These are phyloP conservation scores for Paramuricea clavata DNA, from an alignment of 92 coral and sea anemone species.

Conservation along the genomic window DNA sequence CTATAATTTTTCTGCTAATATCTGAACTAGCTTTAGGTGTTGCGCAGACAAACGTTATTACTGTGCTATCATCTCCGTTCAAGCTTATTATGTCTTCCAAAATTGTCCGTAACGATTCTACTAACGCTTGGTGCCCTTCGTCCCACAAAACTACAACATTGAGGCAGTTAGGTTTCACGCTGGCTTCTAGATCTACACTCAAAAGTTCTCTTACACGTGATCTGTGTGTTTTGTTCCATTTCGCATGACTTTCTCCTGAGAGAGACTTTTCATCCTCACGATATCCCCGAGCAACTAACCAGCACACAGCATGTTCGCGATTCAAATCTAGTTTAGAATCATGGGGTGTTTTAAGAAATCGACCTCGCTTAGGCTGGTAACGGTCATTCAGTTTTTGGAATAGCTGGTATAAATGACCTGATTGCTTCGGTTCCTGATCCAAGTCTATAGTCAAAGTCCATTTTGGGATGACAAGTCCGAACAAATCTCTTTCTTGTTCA, in stretches of 20 bases:
- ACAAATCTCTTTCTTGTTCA: conserved; percentile 60
- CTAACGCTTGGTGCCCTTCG: conserved; percentile 71
- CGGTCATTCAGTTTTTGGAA: conserved; percentile 70
- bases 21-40: conserved; percentile 33
- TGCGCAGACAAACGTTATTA: conserved; percentile 69
- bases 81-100: conserved; percentile 48
- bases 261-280: conserved; percentile 69
- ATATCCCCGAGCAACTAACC: conserved; percentile 84
- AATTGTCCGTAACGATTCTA: conserved; percentile 68
- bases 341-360: conserved; percentile 70
- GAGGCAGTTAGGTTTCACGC: conserved; percentile 74
- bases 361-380: conserved; percentile 77
- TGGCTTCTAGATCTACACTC: conserved; percentile 59
- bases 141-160: conserved; percentile 71
- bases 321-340: conserved; percentile 74
- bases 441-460: conserved; percentile 82
- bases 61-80: not conserved
- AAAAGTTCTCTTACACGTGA: conserved; percentile 44
- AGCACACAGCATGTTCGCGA: conserved; percentile 80
- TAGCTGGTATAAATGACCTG: conserved; percentile 63
- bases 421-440: conserved; percentile 72
- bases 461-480: conserved; percentile 79
- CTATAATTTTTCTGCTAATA: conserved; percentile 44
- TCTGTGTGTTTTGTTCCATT: conserved; percentile 74
- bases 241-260: conserved; percentile 70